Evolutionary conservation across 2,113 vertebrate genomes (phyloP).

Genomic region (Salvelinus namaycush): DNA sequence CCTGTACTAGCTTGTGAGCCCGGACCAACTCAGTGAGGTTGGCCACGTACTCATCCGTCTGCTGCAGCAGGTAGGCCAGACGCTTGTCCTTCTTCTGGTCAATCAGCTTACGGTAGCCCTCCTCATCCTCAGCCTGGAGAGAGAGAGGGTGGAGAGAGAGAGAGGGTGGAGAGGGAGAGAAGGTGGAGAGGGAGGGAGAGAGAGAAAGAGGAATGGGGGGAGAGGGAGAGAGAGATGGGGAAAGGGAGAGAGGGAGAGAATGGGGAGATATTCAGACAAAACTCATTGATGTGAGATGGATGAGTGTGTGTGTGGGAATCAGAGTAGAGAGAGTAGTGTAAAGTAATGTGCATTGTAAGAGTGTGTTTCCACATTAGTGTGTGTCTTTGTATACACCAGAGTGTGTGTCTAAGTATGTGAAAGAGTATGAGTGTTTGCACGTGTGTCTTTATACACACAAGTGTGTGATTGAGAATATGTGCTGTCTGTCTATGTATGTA

Average conservation of each 20-base stretch:
- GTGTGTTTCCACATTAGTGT: not conserved
- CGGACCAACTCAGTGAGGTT: conserved; percentile 95
- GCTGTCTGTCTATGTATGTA: not conserved
- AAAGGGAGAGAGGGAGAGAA: fast-evolving
- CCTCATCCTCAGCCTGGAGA: conserved; percentile 91
- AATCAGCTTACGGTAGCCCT: conserved; percentile 95
- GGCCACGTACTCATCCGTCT: conserved; percentile 96
- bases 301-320: too few species aligned
- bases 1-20: conserved; percentile 94
- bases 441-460: not conserved
- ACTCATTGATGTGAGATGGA: too few species aligned
- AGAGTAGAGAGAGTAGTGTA: too few species aligned
- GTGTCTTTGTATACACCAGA: not conserved
- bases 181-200: not conserved
- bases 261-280: too few species aligned
- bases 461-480: not conserved
- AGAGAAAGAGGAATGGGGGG: conserved; percentile 15
- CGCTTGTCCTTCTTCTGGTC: conserved; percentile 99
- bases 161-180: not conserved
- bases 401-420: not conserved
- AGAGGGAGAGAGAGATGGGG: not conserved
- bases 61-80: conserved; percentile 94
- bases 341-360: too few species aligned
- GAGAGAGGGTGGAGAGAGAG: conserved; percentile 13
- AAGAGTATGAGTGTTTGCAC: too few species aligned